phyloP scores from a whole-genome alignment of 2,113 vertebrate species.

The Octodon degus region DNA sequence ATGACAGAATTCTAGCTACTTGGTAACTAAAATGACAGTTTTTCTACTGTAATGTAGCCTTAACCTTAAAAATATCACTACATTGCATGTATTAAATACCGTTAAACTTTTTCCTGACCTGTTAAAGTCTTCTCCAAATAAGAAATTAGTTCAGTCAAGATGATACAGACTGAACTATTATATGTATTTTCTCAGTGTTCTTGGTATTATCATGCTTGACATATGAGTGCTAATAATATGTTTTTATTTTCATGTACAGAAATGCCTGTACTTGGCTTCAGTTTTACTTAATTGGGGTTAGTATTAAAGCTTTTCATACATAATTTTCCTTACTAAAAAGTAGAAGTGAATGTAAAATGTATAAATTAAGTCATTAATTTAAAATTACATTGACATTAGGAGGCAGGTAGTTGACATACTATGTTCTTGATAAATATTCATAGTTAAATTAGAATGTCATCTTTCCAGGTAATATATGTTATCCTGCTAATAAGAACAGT shows the following conservation, averaged over 20 bases:
- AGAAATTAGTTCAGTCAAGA: conserved; percentile 58
- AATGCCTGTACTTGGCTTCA: conserved; percentile 18
- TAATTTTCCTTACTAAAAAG: conserved; percentile 32
- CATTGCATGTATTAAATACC: conserved; percentile 26
- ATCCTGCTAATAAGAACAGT: conserved; percentile 43
- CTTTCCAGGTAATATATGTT: background rate
- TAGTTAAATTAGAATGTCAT: conserved; percentile 51
- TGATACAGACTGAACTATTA: background rate
- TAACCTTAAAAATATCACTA: conserved; percentile 38
- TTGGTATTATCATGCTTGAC: conserved; percentile 54
- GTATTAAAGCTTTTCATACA: conserved; percentile 44
- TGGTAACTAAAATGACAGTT: conserved; percentile 22
- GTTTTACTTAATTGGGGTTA: conserved; percentile 42
- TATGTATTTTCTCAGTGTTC: background rate
- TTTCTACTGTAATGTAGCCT: background rate
- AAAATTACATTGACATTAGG: conserved; percentile 47
- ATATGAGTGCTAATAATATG: conserved; percentile 20
- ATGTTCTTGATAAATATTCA: conserved; percentile 31
- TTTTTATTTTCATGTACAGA: conserved; percentile 40
- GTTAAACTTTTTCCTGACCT: conserved; percentile 15
- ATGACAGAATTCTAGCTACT: background rate
- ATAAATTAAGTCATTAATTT: conserved; percentile 54
- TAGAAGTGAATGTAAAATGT: background rate
- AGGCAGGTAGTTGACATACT: conserved; percentile 33
- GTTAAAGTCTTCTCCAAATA: conserved; percentile 6